Base-by-base conservation (phyloP, 64 coral and sea anemone species). In the Dendrophyllia cribrosa region DNA sequence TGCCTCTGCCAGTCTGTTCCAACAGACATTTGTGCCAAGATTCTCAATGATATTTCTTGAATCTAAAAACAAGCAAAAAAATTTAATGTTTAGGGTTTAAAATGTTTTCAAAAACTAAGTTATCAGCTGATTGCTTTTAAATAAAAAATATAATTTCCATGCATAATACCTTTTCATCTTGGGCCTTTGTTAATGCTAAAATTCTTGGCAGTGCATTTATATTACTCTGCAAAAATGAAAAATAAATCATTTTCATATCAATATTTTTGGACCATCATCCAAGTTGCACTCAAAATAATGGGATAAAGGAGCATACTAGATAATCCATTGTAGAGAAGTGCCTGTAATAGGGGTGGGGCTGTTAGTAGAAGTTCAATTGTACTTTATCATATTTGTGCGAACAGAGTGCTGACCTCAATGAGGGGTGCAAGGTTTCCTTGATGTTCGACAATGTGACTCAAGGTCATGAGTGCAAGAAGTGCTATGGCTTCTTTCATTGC, bases 401-500 rank as follows among this genome's bases (percentile, higher is more conserved):
- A 45, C 21, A 46, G 60, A 20, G 3, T 71, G 56, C 60, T 23
- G 4, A 97, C 95, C 92, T 97, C 95, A 66, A 97, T 97, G n/a
- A 97, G 68, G 34, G 95, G 95, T 51, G 95, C 95, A 14, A 97
- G 66, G 58, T 97, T 97, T 11, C 95, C 95, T 68, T 97, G 91
- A 87, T 91, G 89, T 74, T 94, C 95, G 6, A 97, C 95, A 82
- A 97, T 97, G 76, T 97, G 91, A 79, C 95, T 97, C 11, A 97
- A 84, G 3, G 95, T 97, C 95, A 97, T 97, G 26, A 97, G 63
- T 14, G 95, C 95, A 58, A 97, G 87, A 59, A 97, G 85, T 23
- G 95, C 95, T 59, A 97, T 94, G 9, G 88, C 95, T 72, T 97
- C 95, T 69, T 97, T 97, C 95, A 97, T 97, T 55, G 95, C 95